These are phyloP conservation scores for Perognathus longimembris DNA, from an alignment of 2,113 vertebrate genomes.

Conservation along the genomic window DNA sequence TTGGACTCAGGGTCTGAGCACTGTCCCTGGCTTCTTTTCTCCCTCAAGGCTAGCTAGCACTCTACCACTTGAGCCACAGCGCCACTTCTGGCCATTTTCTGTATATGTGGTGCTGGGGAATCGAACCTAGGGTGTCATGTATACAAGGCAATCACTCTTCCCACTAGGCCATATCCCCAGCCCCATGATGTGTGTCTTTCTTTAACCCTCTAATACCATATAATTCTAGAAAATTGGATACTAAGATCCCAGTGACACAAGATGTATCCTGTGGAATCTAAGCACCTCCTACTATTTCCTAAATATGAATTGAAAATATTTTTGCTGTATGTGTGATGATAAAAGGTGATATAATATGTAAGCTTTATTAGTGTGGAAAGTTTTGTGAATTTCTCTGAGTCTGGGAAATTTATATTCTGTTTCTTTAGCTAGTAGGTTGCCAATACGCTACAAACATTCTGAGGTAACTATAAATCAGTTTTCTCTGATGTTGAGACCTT, in stretches of 20 bases:
- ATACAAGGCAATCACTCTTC: no score
- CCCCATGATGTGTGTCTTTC: no score
- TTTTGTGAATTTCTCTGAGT: background rate
- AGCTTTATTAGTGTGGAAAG: background rate
- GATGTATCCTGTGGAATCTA: background rate
- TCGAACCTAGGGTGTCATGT: no score
- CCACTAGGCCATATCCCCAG: no score
- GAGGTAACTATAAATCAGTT: background rate
- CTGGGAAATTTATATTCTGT: background rate
- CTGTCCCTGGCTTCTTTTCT: no score
- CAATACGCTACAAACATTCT: background rate
- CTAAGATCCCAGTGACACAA: rapidly evolving
- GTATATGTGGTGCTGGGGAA: no score
- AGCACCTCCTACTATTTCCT: no score
- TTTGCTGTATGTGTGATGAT: background rate
- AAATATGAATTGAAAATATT: background rate
- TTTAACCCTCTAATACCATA: background rate
- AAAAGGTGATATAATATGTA: background rate
- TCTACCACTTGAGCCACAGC: no score
- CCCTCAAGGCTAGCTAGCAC: no score
- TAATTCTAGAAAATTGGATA: background rate
- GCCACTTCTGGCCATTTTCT: no score
- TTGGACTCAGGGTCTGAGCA: no score
- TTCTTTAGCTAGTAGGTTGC: background rate
- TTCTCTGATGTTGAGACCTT: background rate